Conservation (phyloP, 2,888 invertebrate genomes). For the Drosophila picticornis region DNA sequence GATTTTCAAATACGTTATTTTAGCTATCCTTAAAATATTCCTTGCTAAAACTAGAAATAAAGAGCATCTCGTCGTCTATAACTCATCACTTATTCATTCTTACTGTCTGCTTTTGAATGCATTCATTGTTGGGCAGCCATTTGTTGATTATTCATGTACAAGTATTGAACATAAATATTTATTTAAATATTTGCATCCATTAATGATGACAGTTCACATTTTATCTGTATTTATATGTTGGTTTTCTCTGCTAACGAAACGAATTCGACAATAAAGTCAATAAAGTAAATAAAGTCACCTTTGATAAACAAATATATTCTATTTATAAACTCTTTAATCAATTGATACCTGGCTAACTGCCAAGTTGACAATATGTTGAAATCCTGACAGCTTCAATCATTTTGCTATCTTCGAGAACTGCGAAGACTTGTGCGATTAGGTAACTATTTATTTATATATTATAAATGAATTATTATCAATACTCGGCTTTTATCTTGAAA, state of each 20-base stretch:
- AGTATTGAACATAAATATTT: constrained; percentile 37
- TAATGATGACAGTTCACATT: constrained; percentile 47
- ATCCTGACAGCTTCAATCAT: constrained; percentile 11
- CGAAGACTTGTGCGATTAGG: not conserved
- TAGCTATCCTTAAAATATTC: not conserved
- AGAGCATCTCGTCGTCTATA: constrained; percentile 11
- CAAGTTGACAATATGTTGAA: not conserved
- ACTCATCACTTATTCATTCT: not conserved
- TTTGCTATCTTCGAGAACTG: not conserved
- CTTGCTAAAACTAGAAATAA: not conserved
- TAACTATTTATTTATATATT: not conserved
- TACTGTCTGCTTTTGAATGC: constrained; percentile 3
- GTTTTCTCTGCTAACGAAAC: not conserved
- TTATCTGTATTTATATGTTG: constrained; percentile 41
- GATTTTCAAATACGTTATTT: not conserved
- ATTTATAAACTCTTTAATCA: constrained; percentile 1
- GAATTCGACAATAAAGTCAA: constrained; percentile 1
- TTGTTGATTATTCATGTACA: constrained; percentile 54
- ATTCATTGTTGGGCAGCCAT: constrained; percentile 40
- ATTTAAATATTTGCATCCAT: constrained; percentile 41
- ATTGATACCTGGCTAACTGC: not conserved
- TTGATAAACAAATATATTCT: not conserved
- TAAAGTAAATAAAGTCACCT: constrained; percentile 17
- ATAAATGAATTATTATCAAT: not conserved
- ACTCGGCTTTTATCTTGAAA: not conserved